Evolutionary conservation across 2,888 invertebrate species (phyloP), one percentile per base, ranked within the genome.

Genomic region (Diogma glabrata): DNA sequence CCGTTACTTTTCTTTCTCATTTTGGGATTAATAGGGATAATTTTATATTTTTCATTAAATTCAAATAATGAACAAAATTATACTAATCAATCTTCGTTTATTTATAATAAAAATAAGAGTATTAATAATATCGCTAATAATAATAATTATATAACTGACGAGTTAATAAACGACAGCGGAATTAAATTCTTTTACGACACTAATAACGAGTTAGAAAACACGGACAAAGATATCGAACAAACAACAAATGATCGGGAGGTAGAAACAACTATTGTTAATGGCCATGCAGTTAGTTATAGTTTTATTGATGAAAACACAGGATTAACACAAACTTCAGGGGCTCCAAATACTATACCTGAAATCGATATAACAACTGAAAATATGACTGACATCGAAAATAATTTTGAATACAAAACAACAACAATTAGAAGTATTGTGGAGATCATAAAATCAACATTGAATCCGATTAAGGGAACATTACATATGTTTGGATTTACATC

Each of bases 401-500:
- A 40, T 40, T 10, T 7, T 20, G 40, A 43, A 43, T 43, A 22
- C 7, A 43, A 20, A 22, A 45, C 19, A 16, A 38, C 51, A 2
- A 48, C 52, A 14, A 54, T 52, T 2, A 51, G 52, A 48, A 38
- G 36, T 3, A 14, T 47, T 12, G 36, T 49, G 14, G 50, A 48
- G 10, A n/a, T n/a, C n/a, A n/a, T n/a, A n/a, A 52, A 36, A 40
- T 51, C 24, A 19, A 12, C 17, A 7, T 7, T 43, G n/a, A 19
- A 40, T 28, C 53, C 52, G 12, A 52, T 50, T 8, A 57, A 58
- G n/a, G 60, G 57, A 24, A 54, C 53, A 9, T 24, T 58, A 4
- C 54, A 58, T 43, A 47, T 53, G 12, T 54, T 68, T 43, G 61
- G 63, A 10, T 78, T 79, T 57, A 78, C 78, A 5, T 78, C 79